These are phyloP conservation scores for Bibio marci DNA, from an alignment of 2,888 invertebrate genomes.

Conservation along the genomic window DNA sequence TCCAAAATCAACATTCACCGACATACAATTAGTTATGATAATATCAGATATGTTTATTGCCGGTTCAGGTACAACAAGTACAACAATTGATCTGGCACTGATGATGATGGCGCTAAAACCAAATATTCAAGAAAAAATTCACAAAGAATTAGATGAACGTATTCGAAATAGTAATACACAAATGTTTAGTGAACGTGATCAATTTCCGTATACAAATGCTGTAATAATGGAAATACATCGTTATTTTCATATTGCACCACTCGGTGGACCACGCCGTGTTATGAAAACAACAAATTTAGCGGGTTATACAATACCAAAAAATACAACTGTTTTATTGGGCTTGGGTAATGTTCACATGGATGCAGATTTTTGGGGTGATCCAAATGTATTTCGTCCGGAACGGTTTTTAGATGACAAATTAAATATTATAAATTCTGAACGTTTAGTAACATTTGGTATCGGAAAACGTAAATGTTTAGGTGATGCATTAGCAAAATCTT, in stretches of 20 bases:
- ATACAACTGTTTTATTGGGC: constrained; percentile 34
- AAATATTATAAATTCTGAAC: constrained; percentile 19
- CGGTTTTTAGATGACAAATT: constrained; percentile 34
- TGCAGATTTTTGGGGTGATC: constrained; percentile 38
- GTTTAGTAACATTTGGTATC: constrained; percentile 28
- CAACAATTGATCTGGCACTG: constrained; percentile 41
- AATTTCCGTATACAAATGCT: constrained; percentile 35
- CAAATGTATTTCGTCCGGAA: constrained; percentile 43
- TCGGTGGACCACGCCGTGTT: constrained; percentile 38
- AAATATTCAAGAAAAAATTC: constrained; percentile 38
- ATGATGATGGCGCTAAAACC: constrained; percentile 39
- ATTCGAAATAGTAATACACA: constrained; percentile 15
- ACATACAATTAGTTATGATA: constrained; percentile 44
- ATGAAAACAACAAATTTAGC: constrained; percentile 33
- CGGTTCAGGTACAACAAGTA: constrained; percentile 45
- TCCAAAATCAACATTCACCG: constrained; percentile 25
- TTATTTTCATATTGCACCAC: constrained; percentile 34
- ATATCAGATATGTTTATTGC: constrained; percentile 51
- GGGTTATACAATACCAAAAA: constrained; percentile 36
- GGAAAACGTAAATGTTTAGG: constrained; percentile 48
- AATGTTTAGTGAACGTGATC: constrained; percentile 23
- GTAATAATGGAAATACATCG: constrained; percentile 39
- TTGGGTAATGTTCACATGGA: constrained; percentile 39
- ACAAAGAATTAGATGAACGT: constrained; percentile 33
- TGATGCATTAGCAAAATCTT: constrained; percentile 40